Evolutionary conservation across 2,113 vertebrate genomes (phyloP), one percentile per base, ranked within the genome.

Genomic region (Takifugu bimaculatus): DNA sequence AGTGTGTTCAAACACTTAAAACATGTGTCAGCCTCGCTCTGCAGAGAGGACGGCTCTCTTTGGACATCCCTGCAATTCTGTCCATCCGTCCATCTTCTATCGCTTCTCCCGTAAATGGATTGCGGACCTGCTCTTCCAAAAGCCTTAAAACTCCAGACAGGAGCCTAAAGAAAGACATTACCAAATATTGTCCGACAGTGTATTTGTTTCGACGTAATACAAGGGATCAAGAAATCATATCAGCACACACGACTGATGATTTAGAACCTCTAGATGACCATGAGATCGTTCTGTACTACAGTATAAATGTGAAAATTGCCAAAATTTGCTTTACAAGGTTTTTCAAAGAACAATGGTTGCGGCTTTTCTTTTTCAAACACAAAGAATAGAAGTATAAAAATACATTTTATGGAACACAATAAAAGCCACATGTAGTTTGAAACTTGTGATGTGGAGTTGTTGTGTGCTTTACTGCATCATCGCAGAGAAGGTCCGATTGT

Each of bases 1-100:
- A 89, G 82, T 84, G 75, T 91, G 87, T 88, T 86, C 87, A 89
- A 88, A 85, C 84, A 83, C 79, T 39, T 74, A 81, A 81, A 85
- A 57, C 65, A 61, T 72, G 57, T 76, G 71, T 86, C 58, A 61
- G 26, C 72, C 56, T 61, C 65, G 59, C 60, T 67, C 59, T 49
- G 11, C 62, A 59, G 54, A 74, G 68, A 65, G 67, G 50, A 55
- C 47, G 58, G 28, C 63, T 52, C 49, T 67, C 66, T 50, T 11
- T 39, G 35, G 35, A 39, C 3, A 1, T 39, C 7, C 35, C 35
- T 39, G 35, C 35, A 39, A 6, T 39, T 39, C 7, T 10, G 11
- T 39, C 9, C 35, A 39, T 39, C 9, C 35, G 2, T 39, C 20
- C 20, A 20, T 20, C 20, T 20, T 20, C 35, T 32, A 11, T 4